Base-by-base conservation (phyloP, 2,797 vertebrate species). In the Ambastaia sidthimunki region DNA sequence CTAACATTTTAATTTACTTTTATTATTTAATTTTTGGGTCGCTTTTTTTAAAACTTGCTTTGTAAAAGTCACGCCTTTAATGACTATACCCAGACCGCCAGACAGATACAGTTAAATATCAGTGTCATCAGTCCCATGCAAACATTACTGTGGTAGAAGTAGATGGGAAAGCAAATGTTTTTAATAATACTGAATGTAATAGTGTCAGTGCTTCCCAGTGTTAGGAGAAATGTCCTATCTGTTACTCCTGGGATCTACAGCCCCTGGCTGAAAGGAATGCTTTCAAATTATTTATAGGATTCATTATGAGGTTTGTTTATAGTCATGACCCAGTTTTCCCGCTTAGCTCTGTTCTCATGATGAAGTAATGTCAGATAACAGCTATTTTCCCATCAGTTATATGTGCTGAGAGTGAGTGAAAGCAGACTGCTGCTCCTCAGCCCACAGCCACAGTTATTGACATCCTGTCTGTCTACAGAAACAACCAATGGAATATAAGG, bases 311-410 rank as follows among this genome's bases (percentile, higher is more conserved):
- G 31, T 65, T 63, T 63, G 60, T 63, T 65, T 37, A 37, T 62
- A 79, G 54, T 57, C 13, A 19, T 73, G 88, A 86, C 86, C 82
- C 73, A 83, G 65, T 89, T 89, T 77, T 4, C 65, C 59, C 28
- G 9, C 57, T 48, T 3, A 13, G 16, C 78, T 34, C 25, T 59
- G 12, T n/a, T 37, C 28, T 37, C 16, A 63, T 11, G 7, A 7
- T 34, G 60, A 28, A 7, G 4, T 31, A 25, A 34, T 63, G 60
- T 37, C 60, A n/a, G 60, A 63, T 63, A 31, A 62, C 19, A 31
- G 23, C 15, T 28, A 5, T 70, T 70, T 16, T 47, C 2, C 67
- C 19, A 5, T 23, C 21, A 16, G 21, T 23, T 47, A 9, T 1
- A 41, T 23, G 3, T 11, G 21, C 18, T 16, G 50, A 31, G 6